These are phyloP conservation scores for Chrysodeixis includens DNA, from an alignment of 2,888 invertebrate species.

Conservation along the genomic window DNA sequence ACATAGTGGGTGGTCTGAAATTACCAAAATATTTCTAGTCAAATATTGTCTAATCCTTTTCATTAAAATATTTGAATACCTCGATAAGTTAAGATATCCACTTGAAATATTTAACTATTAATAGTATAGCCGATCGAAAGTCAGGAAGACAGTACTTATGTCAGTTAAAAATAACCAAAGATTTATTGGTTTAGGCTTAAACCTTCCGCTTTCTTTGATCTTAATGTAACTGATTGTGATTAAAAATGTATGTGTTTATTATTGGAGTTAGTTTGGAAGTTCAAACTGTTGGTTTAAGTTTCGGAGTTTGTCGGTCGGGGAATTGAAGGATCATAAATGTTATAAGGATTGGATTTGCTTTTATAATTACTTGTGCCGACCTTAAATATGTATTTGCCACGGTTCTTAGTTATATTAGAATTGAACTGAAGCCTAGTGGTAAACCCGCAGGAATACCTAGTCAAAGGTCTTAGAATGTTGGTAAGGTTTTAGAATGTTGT, in stretches of 20 bases:
- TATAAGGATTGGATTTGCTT: no score
- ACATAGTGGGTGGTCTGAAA: no score
- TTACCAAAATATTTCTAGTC: neutral
- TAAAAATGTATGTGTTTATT: slow-evolving; percentile 16
- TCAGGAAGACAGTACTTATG: slow-evolving; percentile 60
- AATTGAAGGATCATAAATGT: no score
- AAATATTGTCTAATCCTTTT: neutral
- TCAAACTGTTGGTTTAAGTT: slow-evolving; percentile 13
- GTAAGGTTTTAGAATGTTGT: no score
- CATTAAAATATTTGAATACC: neutral
- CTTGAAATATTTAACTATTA: slow-evolving; percentile 38
- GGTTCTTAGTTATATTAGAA: no score
- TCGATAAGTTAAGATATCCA: neutral
- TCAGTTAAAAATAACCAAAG: slow-evolving; percentile 53
- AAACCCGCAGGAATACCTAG: no score
- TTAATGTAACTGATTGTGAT: slow-evolving; percentile 30
- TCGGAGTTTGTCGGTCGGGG: neutral
- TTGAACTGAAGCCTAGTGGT: no score
- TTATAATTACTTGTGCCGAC: no score
- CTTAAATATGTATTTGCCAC: no score
- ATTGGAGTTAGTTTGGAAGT: slow-evolving; percentile 4
- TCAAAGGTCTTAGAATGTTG: no score
- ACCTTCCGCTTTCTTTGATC: slow-evolving; percentile 61
- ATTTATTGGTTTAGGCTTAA: slow-evolving; percentile 57
- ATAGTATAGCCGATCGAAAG: slow-evolving; percentile 38